Percentiles rank a stretch among this genome's conserved stretches.
These are phyloP conservation scores for Andrena chrysosceles DNA, from an alignment of 2,888 invertebrate species.

Conservation along the genomic window DNA sequence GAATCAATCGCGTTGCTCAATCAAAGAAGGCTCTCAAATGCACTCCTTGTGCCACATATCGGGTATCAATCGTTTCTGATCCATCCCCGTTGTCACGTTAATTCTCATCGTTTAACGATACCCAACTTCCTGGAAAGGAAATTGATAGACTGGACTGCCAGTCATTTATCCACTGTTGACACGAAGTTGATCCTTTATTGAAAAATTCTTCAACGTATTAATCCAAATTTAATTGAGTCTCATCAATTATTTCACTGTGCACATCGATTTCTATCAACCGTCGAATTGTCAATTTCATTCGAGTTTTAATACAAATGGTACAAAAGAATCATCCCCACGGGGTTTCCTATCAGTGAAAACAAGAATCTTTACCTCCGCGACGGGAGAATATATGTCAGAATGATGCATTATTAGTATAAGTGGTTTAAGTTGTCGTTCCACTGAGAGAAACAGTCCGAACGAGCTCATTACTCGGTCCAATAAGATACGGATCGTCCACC, in stretches of 20 bases:
- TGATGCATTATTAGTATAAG: not conserved
- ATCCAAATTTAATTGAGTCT: no score
- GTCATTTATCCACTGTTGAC: not conserved
- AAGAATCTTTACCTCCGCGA: not conserved
- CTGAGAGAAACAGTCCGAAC: not conserved
- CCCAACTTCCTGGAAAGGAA: no score
- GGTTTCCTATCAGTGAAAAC: not conserved
- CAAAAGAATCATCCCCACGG: not conserved
- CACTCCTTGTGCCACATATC: not conserved
- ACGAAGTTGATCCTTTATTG: not conserved
- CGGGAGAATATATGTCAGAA: not conserved
- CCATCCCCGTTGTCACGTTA: not conserved
- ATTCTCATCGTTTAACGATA: not conserved
- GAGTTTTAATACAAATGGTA: not conserved
- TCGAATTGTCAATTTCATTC: not conserved
- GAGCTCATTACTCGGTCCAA: conserved; percentile 22
- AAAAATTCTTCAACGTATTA: no score
- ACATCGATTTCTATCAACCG: not conserved
- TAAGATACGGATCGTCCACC: conserved; percentile 13
- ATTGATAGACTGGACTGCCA: not conserved
- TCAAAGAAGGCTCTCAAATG: not conserved
- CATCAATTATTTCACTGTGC: no score
- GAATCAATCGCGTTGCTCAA: not conserved
- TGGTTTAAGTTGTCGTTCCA: not conserved
- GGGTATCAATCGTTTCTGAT: not conserved